phyloP scores from a whole-genome alignment of 2,113 vertebrate species.

The Corydoras sp. region DNA sequence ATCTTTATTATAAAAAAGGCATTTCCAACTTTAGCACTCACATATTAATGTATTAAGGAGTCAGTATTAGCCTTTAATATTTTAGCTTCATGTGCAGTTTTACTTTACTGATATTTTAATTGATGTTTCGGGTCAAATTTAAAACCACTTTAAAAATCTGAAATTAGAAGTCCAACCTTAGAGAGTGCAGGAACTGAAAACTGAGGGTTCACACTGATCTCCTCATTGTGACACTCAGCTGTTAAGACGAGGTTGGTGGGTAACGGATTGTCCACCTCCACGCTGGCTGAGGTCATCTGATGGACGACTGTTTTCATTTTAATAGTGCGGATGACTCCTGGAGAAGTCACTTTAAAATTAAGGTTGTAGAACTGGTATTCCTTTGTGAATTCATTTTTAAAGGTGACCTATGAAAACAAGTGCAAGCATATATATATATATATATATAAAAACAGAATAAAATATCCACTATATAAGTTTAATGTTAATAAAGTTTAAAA shows the following conservation, averaged over 20 bases:
- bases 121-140: too few relatives aligned
- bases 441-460: too few relatives aligned
- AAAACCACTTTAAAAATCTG: too few relatives aligned
- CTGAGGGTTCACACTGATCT: conserved; percentile 68
- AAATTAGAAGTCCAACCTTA: conserved; percentile 58
- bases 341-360: conserved; percentile 68
- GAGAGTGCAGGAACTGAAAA: conserved; percentile 69
- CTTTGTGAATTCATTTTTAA: conserved; percentile 67
- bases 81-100: too few relatives aligned
- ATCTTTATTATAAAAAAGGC: too few relatives aligned
- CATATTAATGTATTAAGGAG: too few relatives aligned
- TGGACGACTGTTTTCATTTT: conserved; percentile 65
- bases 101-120: too few relatives aligned
- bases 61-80: too few relatives aligned
- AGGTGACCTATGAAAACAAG: conserved; percentile 71
- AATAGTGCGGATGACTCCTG: conserved; percentile 62
- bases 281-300: conserved; percentile 52
- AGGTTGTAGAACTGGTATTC: conserved; percentile 78
- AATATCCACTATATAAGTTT: too few relatives aligned
- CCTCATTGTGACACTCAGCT: conserved; percentile 66
- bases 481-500: too few relatives aligned
- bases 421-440: too few relatives aligned
- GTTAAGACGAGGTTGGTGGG: conserved; percentile 55
- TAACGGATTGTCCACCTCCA: conserved; percentile 79
- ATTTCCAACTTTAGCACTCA: too few relatives aligned